Evolutionary conservation across 1,140 invertebrate genomes (phyloP).

Genomic region (Sinonovacula constricta): DNA sequence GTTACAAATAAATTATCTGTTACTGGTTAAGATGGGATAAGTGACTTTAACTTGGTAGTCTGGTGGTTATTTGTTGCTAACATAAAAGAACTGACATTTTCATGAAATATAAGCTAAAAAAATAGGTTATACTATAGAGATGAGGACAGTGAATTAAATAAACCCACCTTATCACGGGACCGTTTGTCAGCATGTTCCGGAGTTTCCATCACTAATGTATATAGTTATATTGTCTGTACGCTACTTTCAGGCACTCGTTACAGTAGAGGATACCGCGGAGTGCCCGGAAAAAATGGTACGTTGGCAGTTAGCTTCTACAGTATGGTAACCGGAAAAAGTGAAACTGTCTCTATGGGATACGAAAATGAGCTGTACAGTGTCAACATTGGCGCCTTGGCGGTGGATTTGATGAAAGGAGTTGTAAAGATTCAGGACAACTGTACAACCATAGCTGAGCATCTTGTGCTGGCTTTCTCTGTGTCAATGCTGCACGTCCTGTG

Average conservation of each 20-base stretch:
- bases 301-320: slow-evolving; percentile 39
- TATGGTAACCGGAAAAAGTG: neutral
- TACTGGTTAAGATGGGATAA: too few species aligned
- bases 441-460: slow-evolving; percentile 64
- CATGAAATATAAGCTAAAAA: too few species aligned
- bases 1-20: too few species aligned
- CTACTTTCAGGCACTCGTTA: slow-evolving; percentile 35
- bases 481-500: slow-evolving; percentile 69
- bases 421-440: neutral
- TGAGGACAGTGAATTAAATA: too few species aligned
- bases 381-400: neutral
- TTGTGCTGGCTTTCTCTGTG: slow-evolving; percentile 69
- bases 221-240: too few species aligned
- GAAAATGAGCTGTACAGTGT: neutral
- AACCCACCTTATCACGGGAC: too few species aligned
- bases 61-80: too few species aligned
- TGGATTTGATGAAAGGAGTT: slow-evolving; percentile 9
- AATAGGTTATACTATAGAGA: too few species aligned
- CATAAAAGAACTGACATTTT: too few species aligned
- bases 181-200: too few species aligned
- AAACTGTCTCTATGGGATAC: neutral
- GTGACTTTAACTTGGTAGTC: too few species aligned
- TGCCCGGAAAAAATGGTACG: slow-evolving; percentile 65
- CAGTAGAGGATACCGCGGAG: slow-evolving; percentile 49
- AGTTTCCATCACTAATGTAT: too few species aligned